Evolutionary conservation across 2,113 vertebrate genomes (phyloP).

Genomic region (Trogon surrucura): DNA sequence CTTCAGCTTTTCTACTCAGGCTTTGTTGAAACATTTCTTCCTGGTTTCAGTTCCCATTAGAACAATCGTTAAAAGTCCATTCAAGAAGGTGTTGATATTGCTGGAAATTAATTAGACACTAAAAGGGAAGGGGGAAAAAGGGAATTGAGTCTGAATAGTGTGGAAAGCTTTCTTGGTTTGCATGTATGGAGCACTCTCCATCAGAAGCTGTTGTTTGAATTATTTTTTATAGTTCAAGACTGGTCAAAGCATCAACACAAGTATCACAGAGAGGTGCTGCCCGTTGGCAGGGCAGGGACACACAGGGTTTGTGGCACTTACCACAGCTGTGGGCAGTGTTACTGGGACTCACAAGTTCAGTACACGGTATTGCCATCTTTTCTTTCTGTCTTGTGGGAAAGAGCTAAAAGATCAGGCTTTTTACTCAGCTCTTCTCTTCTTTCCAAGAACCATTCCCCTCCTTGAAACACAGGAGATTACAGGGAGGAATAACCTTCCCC

Average conservation of each 20-base stretch:
- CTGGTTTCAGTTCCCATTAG: neutral
- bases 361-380: neutral
- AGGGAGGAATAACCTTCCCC: neutral
- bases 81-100: neutral
- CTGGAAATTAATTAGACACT: neutral
- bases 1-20: neutral
- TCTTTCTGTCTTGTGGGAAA: neutral
- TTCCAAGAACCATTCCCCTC: neutral
- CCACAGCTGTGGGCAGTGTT: neutral
- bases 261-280: neutral
- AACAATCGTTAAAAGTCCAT: neutral
- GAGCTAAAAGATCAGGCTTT: neutral
- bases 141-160: neutral
- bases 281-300: neutral
- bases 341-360: neutral
- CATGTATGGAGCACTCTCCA: neutral
- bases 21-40: neutral
- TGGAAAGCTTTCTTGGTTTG: neutral
- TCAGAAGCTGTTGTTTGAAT: neutral
- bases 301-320: neutral
- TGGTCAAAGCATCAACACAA: neutral
- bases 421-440: neutral
- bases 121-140: neutral
- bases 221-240: neutral
- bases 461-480: neutral